These are phyloP conservation scores for Helicoverpa assulta DNA, from an alignment of 2,888 invertebrate genomes.

Conservation along the genomic window DNA sequence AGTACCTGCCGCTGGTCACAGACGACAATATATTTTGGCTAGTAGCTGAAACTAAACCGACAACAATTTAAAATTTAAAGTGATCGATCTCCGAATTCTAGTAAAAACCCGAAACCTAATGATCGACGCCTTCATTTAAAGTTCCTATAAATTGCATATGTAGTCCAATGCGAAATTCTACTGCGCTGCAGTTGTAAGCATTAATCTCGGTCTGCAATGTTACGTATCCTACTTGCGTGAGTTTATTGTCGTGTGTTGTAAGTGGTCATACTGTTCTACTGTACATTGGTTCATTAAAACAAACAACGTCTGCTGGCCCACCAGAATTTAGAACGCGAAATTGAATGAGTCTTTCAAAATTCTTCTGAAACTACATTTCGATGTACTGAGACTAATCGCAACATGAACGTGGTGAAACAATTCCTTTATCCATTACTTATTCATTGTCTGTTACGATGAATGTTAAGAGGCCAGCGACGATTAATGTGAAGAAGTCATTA, in stretches of 20 bases:
- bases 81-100: neutral
- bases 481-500: slow-evolving; percentile 5
- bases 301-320: slow-evolving; percentile 23
- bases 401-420: slow-evolving; percentile 25
- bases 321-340: slow-evolving; percentile 30
- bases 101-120: neutral
- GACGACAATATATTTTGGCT: neutral
- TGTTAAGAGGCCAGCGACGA: slow-evolving; percentile 12
- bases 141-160: neutral
- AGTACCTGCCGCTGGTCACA: slow-evolving; percentile 4
- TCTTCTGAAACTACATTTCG: slow-evolving; percentile 17
- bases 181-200: neutral
- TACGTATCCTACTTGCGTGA: neutral
- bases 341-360: slow-evolving; percentile 34
- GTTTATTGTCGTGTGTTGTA: neutral
- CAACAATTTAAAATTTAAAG: neutral
- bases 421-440: slow-evolving; percentile 12
- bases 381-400: slow-evolving; percentile 31
- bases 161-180: neutral
- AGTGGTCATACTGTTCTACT: neutral
- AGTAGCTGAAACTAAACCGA: neutral
- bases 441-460: slow-evolving; percentile 7
- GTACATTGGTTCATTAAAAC: slow-evolving; percentile 10
- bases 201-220: neutral
- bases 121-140: neutral